Evolutionary conservation across 2,888 invertebrate species (phyloP), one percentile per base, ranked within the genome.

Genomic region (Alitta virens): DNA sequence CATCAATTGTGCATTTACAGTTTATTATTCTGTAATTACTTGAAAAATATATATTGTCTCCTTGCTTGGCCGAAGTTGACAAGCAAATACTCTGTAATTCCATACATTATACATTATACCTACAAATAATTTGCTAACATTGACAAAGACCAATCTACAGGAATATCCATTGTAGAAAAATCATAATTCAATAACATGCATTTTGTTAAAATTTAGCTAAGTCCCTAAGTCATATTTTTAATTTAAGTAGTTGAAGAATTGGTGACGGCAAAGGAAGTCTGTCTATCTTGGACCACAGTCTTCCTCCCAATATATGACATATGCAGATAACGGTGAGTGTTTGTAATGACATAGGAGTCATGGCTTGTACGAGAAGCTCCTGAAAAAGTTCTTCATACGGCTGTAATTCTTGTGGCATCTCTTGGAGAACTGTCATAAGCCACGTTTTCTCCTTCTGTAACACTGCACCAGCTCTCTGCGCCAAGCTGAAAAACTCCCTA

Each of bases 361-460:
- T 23, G 7, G 60, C n/a, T 18, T 53, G 51, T 18, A 24, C 33
- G 21, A 63, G 52, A 40, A 63, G 49, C 16, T 57, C 54, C 1
- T 42, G n/a, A 27, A 65, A 65, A n/a, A 65, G 50, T 2, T 56
- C 5, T 23, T 52, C 53, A 27, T 60, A 63, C 14, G 63, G 63
- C n/a, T 51, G 40, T 14, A 65, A 54, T 49, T 63, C 65, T 25
- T 60, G 61, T 24, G 61, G 59, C 65, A 65, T 65, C 33, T 65
- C 65, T 21, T 21, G 42, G 14, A 65, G 49, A 23, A 65, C 63
- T 24, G 63, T 63, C 43, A 56, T 27, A 3, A 65, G 42, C 65
- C 65, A 65, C 9, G 63, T 58, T 26, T 56, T 58, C 52, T 65
- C 65, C 25, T 56, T 24, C 38, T 65, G 65, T 14, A 65, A 33